Percentiles rank a stretch among this genome's conserved stretches.
Conservation (phyloP, 1,140 invertebrate species). For the Orchesella cincta region DNA sequence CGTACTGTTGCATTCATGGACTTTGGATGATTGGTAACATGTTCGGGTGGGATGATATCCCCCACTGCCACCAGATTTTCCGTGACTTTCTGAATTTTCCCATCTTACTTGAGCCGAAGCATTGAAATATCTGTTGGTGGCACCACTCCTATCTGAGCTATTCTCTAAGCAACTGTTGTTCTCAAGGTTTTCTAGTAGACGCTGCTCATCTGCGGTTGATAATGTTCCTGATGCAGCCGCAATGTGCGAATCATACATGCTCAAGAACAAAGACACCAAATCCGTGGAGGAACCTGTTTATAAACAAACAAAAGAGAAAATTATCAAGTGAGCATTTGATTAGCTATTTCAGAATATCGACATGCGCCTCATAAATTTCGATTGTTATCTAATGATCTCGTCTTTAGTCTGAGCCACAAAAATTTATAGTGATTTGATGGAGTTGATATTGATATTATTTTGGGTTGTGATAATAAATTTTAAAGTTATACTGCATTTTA, state of each 20-base stretch:
- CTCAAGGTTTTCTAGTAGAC: slow-evolving; percentile 16
- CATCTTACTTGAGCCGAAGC: slow-evolving; percentile 39
- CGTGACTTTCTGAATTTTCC: slow-evolving; percentile 19
- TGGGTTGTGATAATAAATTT: too few relatives aligned
- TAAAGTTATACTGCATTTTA: too few relatives aligned
- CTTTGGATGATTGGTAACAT: neutral
- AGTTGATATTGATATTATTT: too few relatives aligned
- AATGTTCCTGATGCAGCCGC: slow-evolving; percentile 45
- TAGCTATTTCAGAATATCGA: neutral
- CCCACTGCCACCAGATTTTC: slow-evolving; percentile 4
- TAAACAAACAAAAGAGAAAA: slow-evolving; percentile 51
- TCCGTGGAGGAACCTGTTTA: slow-evolving; percentile 65
- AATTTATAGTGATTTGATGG: too few relatives aligned
- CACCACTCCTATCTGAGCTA: neutral
- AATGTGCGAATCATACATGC: slow-evolving; percentile 68
- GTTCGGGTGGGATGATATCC: neutral
- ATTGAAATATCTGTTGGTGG: neutral
- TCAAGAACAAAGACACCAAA: slow-evolving; percentile 66
- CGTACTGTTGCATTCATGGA: neutral
- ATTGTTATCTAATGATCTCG: slow-evolving; percentile 10
- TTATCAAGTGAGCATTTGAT: neutral
- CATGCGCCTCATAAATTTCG: neutral
- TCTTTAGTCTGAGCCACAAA: too few relatives aligned
- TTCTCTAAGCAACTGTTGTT: neutral
- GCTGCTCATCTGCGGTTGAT: slow-evolving; percentile 5